These are phyloP conservation scores for Galemys pyrenaicus DNA, from an alignment of 2,113 vertebrate species.

Conservation along the genomic window DNA sequence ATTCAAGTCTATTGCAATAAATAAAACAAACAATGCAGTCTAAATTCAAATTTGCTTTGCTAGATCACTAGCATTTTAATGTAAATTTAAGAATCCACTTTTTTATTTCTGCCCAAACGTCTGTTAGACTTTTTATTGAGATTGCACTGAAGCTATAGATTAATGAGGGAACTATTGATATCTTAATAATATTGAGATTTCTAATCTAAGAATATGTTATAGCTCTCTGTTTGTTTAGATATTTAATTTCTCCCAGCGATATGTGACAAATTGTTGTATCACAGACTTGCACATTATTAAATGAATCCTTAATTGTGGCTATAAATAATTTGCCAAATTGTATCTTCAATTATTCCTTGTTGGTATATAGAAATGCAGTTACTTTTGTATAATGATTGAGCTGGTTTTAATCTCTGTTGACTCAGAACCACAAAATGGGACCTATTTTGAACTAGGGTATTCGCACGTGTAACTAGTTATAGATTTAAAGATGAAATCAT, in stretches of 20 bases:
- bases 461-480: neutral
- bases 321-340: neutral
- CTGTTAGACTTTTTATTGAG: neutral
- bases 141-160: neutral
- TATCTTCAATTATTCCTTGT: neutral
- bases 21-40: neutral
- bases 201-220: neutral
- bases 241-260: conserved; percentile 11
- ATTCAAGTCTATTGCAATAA: neutral
- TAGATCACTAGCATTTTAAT: neutral
- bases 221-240: neutral
- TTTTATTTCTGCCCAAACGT: neutral
- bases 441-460: neutral
- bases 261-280: neutral
- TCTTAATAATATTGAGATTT: neutral
- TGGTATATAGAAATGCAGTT: neutral
- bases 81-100: neutral
- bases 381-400: neutral
- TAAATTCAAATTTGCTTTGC: neutral
- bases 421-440: neutral
- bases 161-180: neutral
- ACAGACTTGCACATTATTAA: neutral
- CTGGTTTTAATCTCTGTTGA: neutral
- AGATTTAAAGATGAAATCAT: neutral
- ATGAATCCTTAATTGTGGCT: neutral